Evolutionary conservation across 2,113 vertebrate species (phyloP).

Genomic region (Leucoraja erinaceus): DNA sequence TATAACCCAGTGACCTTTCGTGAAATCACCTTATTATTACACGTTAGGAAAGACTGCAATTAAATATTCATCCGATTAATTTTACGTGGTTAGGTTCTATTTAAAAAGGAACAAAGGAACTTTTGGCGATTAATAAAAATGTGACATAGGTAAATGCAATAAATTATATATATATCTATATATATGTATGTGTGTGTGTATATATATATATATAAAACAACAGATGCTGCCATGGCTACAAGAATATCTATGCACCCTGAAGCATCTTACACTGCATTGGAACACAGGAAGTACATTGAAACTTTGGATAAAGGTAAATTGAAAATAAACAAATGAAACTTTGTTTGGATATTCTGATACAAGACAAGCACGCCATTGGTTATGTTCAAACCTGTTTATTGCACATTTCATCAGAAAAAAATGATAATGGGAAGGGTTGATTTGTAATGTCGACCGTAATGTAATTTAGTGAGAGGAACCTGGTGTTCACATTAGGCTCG

Average conservation of each 20-base stretch:
- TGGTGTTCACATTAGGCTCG: neutral
- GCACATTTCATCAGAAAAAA: slow-evolving; percentile 40
- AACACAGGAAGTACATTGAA: slow-evolving; percentile 49
- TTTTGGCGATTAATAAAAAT: neutral
- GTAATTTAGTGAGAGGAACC: neutral
- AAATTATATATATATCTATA: too few species aligned
- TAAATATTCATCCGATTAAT: neutral
- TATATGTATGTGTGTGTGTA: too few species aligned
- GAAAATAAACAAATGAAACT: neutral
- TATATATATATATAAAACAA: too few species aligned
- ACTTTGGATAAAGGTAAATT: slow-evolving; percentile 67
- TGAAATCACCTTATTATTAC: too few species aligned
- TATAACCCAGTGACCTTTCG: too few species aligned
- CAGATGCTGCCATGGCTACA: slow-evolving; percentile 76
- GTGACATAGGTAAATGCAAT: neutral
- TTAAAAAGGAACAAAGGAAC: neutral
- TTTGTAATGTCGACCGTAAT: neutral
- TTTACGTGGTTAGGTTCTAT: neutral
- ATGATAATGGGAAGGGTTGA: slow-evolving; percentile 43
- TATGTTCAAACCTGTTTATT: neutral
- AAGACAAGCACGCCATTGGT: neutral
- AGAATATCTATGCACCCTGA: slow-evolving; percentile 74
- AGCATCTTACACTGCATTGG: slow-evolving; percentile 53
- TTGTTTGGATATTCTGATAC: neutral
- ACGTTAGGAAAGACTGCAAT: neutral